phyloP scores from a whole-genome alignment of 2,888 invertebrate species.

The Tryphoninae sp. region DNA sequence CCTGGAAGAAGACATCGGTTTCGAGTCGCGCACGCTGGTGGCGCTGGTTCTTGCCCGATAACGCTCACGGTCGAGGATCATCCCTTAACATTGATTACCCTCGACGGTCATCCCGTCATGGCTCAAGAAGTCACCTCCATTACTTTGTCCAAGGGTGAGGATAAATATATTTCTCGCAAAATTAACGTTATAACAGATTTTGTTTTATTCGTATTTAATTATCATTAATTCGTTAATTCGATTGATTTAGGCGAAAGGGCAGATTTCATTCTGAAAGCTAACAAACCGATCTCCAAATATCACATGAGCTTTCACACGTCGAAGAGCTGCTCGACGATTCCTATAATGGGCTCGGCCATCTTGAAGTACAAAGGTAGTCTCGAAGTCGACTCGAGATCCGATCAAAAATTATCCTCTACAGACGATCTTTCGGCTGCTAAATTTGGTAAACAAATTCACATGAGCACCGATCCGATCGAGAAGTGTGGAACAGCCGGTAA shows the following conservation, averaged over 20 bases:
- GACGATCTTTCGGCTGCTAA: constrained; percentile 39
- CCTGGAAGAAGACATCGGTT: constrained; percentile 86
- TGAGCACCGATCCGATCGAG: constrained; percentile 77
- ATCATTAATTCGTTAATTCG: not conserved
- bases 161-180: too few relatives aligned
- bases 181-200: too few relatives aligned
- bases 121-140: constrained; percentile 84
- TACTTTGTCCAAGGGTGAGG: constrained; percentile 84
- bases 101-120: constrained; percentile 87
- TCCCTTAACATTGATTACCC: constrained; percentile 85
- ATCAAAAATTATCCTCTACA: constrained; percentile 41
- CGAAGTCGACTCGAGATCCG: constrained; percentile 55
- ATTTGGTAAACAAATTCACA: constrained; percentile 61
- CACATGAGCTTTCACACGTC: constrained; percentile 84
- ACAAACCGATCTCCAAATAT: constrained; percentile 84
- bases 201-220: too few relatives aligned
- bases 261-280: constrained; percentile 88
- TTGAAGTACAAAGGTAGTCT: constrained; percentile 80
- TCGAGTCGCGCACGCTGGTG: constrained; percentile 86
- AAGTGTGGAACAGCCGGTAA: constrained; percentile 82
- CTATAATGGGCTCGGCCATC: constrained; percentile 83
- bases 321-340: constrained; percentile 81
- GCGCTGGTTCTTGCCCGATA: constrained; percentile 87
- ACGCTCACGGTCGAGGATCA: constrained; percentile 87
- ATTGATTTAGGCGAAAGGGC: constrained; percentile 85